These are phyloP conservation scores for Apogon talboti DNA, from an alignment of 2,797 vertebrate species.

Conservation along the genomic window DNA sequence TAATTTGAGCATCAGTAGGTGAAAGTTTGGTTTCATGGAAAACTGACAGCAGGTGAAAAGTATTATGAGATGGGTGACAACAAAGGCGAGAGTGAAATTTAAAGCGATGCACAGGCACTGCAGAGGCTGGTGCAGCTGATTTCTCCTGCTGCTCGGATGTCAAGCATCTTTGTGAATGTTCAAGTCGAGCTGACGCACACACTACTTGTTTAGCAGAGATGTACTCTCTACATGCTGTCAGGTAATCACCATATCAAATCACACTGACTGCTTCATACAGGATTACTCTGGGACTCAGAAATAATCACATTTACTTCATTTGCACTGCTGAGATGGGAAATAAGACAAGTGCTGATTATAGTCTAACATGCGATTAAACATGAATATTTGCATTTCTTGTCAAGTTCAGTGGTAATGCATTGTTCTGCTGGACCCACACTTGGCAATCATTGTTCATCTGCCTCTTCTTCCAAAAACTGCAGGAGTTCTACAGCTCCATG, in stretches of 20 bases:
- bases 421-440: conserved; percentile 20
- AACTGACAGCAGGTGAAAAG: conserved; percentile 16
- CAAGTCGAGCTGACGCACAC: not conserved
- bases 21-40: conserved; percentile 26
- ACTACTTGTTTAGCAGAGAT: not conserved
- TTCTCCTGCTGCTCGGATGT: conserved; percentile 36
- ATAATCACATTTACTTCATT: conserved; percentile 18
- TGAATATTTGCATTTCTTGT: not conserved
- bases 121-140: conserved; percentile 25
- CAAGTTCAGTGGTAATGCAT: not conserved
- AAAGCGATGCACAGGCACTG: conserved; percentile 18
- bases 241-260: conserved; percentile 22
- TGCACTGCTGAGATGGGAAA: not conserved
- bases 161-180: conserved; percentile 29
- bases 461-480: conserved; percentile 26
- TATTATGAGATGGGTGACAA: conserved; percentile 30
- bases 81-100: conserved; percentile 29
- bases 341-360: not conserved
- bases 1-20: conserved; percentile 19
- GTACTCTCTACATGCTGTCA: not conserved
- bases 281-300: not conserved
- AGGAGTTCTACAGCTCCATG: conserved; percentile 31
- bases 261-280: not conserved
- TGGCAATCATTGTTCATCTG: conserved; percentile 1
- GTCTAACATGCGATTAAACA: not conserved